Percentiles rank a stretch among this genome's conserved stretches.
Evolutionary conservation across 2,113 vertebrate genomes (phyloP).

Genomic region (Tyrannus savana): DNA sequence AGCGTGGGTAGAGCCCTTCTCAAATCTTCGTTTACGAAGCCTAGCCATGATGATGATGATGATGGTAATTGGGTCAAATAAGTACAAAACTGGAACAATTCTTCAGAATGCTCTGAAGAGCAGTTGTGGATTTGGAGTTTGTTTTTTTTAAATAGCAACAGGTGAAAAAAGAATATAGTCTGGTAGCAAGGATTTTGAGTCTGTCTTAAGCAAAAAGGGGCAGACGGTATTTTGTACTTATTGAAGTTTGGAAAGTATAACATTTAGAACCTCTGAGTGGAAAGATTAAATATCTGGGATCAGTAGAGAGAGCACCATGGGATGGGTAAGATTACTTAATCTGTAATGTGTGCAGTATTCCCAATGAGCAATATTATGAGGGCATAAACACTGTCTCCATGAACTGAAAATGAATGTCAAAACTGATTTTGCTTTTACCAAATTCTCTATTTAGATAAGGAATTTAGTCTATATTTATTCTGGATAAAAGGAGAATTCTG

Average conservation of each 20-base stretch:
- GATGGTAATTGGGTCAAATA: not conserved
- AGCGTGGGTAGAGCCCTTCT: too few species aligned
- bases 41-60: too few species aligned
- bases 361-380: not conserved
- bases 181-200: not conserved
- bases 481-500: not conserved
- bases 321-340: not conserved
- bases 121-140: not conserved
- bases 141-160: not conserved
- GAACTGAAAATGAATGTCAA: not conserved
- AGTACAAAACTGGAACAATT: not conserved
- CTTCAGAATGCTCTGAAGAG: not conserved
- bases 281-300: not conserved
- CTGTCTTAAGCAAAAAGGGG: not conserved
- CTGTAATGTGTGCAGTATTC: not conserved
- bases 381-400: not conserved
- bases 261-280: not conserved
- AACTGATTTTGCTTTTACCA: not conserved
- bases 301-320: not conserved
- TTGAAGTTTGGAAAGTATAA: not conserved
- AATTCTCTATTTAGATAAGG: not conserved
- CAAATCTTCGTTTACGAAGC: too few species aligned
- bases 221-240: not conserved
- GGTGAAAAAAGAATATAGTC: not conserved
- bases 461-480: not conserved